phyloP scores from a whole-genome alignment of 2,888 invertebrate genomes.

The Eupeodes luniger region DNA sequence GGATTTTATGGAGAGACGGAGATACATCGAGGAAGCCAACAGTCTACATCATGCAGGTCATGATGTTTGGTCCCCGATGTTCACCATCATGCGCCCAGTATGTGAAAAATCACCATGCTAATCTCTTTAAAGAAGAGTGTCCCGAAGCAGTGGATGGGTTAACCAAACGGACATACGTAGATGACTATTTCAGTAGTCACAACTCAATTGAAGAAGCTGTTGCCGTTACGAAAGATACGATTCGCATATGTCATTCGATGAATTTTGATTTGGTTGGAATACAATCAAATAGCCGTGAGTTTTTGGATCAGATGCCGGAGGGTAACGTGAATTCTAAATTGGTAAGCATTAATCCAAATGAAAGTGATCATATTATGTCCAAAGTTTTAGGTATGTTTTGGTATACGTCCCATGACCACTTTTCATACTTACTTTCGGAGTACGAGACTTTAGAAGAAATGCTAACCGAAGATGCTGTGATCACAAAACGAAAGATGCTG shows the following conservation, averaged over 20 bases:
- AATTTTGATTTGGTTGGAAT: constrained; percentile 21
- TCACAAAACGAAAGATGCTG: no score
- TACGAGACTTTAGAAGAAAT: neutral
- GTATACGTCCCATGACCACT: constrained; percentile 1
- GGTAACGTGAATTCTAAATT: neutral
- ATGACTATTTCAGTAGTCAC: constrained; percentile 55
- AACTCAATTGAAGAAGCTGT: constrained; percentile 7
- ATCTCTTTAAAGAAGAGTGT: neutral
- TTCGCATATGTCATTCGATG: constrained; percentile 8
- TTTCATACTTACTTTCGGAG: neutral
- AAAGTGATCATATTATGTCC: constrained; percentile 4
- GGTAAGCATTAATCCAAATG: constrained; percentile 17
- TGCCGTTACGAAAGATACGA: constrained; percentile 12
- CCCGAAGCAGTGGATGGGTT: constrained; percentile 54
- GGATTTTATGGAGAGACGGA: constrained; percentile 69
- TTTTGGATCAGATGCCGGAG: neutral
- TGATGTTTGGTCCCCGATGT: constrained; percentile 75
- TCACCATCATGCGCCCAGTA: constrained; percentile 65
- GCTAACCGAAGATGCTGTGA: no score
- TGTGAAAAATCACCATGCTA: constrained; percentile 56
- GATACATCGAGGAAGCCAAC: constrained; percentile 14
- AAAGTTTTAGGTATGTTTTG: constrained; percentile 16
- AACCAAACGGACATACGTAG: constrained; percentile 55
- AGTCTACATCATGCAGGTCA: constrained; percentile 66
- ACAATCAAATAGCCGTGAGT: constrained; percentile 1